Evolutionary conservation across 2,888 invertebrate species (phyloP), one percentile per base, ranked within the genome.

Genomic region (Blastobasis adustella): DNA sequence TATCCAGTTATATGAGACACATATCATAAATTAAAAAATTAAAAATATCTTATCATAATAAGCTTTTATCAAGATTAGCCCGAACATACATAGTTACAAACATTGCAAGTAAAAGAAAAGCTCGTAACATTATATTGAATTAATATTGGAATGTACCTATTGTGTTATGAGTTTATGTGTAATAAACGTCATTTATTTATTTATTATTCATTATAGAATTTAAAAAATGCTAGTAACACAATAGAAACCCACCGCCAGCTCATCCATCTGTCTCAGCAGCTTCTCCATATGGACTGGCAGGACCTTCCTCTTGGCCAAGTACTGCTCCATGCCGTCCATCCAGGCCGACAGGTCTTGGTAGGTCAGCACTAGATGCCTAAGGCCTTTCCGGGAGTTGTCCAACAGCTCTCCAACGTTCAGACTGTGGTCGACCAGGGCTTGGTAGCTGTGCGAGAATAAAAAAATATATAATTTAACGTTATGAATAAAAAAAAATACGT

Each of bases 271-370:
- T 62, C 96, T 93, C 42, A 97, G 83, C 49, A 98, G 88, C 67
- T 96, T 96, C 67, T 98, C 98, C 53, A 96, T 95, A 66, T 96
- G 96, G 0, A 98, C 96, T 0, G 97, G 96, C 45, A 97, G 88
- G 1, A 96, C 90, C 68, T 95, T 93, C 79, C 96, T 94, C 62
- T 93, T 92, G 44, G 93, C 92, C 6, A 98, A 86, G 66, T 94
- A 90, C 52, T 92, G 91, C 67, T 98, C 97, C 94, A 96, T 96
- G 64, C 90, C 90, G 71, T 97, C 97, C 95, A 98, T 96, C 98
- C 98, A 98, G 0, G 93, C 94, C n/a, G 96, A 94, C 39, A 98
- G 88, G 73, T 97, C 96, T 86, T 98, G 97, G 77, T 97, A 97
- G 0, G 96, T 96, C 0, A 97, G 91, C 1, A 97, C 97, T 54